phyloP scores from a whole-genome alignment of 2,888 invertebrate genomes.

The Microdon myrmicae region DNA sequence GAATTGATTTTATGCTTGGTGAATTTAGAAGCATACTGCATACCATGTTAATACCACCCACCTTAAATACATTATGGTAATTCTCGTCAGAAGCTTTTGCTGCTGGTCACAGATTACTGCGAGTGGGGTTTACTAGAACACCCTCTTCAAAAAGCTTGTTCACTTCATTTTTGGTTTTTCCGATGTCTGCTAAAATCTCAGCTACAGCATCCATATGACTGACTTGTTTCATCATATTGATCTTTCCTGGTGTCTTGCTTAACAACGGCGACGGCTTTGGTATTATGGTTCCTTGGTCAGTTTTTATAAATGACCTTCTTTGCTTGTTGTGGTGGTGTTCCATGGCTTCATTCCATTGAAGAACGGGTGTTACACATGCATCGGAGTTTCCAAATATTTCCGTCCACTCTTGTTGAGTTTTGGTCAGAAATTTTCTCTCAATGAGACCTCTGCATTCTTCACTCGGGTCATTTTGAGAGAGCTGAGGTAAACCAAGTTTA shows the following conservation, averaged over 20 bases:
- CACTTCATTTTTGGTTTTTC: conserved; percentile 55
- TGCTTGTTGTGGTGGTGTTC: conserved; percentile 76
- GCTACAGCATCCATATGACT: conserved; percentile 31
- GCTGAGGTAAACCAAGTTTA: conserved; percentile 71
- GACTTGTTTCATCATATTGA: conserved; percentile 54
- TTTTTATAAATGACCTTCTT: conserved; percentile 72
- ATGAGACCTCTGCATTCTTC: conserved; percentile 71
- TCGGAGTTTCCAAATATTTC: conserved; percentile 82
- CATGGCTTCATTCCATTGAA: conserved; percentile 78
- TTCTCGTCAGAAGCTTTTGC: too few species aligned
- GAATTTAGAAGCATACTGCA: too few species aligned
- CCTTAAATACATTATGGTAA: too few species aligned
- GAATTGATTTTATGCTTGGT: too few species aligned
- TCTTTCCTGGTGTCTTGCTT: conserved; percentile 78
- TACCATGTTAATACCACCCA: too few species aligned
- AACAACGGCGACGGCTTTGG: conserved; percentile 85
- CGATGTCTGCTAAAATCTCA: conserved; percentile 57
- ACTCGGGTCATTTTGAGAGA: conserved; percentile 70
- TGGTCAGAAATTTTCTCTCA: conserved; percentile 75
- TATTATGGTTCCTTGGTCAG: conserved; percentile 66
- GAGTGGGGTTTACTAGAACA: conserved; percentile 55
- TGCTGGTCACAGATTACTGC: conserved; percentile 51
- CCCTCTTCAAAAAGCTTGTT: conserved; percentile 66
- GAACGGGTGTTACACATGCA: conserved; percentile 94
- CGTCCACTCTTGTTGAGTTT: conserved; percentile 89